Percentiles rank a stretch among this genome's conserved stretches.
These are phyloP conservation scores for Protobothrops flavoviridis DNA, from an alignment of 2,113 vertebrate genomes.

Conservation along the genomic window DNA sequence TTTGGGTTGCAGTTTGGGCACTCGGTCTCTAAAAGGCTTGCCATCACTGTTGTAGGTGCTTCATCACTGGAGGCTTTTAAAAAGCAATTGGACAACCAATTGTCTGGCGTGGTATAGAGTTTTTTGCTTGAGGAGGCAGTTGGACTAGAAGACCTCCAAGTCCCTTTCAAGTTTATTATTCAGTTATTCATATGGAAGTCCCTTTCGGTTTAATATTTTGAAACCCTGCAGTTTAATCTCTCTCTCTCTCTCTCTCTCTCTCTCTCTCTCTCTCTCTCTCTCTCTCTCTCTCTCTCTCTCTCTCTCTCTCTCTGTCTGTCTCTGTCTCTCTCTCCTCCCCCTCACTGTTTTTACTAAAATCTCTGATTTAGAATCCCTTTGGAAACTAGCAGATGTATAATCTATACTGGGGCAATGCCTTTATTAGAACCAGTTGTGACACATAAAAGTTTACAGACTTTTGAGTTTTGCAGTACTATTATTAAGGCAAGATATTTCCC, in stretches of 20 bases:
- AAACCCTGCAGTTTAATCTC: constrained; percentile 50
- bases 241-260: constrained; percentile 6
- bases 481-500: background rate
- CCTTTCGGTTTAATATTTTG: constrained; percentile 46
- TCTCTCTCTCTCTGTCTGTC: too few species aligned
- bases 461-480: background rate
- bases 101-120: background rate
- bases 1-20: too few species aligned
- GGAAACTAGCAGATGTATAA: background rate
- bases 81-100: too few species aligned
- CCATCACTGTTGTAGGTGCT: too few species aligned
- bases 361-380: constrained; percentile 17
- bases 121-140: background rate
- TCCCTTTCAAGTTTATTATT: background rate
- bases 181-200: background rate
- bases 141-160: background rate
- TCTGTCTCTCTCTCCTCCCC: background rate
- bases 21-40: too few species aligned
- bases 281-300: constrained; percentile 3
- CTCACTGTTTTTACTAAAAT: background rate
- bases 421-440: background rate
- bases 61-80: too few species aligned
- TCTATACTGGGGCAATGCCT: background rate
- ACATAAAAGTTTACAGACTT: background rate
- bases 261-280: background rate